Evolutionary conservation across 2,797 vertebrate genomes (phyloP), one percentile per base, ranked within the genome.

Genomic region (Coranthus polyacanthus): DNA sequence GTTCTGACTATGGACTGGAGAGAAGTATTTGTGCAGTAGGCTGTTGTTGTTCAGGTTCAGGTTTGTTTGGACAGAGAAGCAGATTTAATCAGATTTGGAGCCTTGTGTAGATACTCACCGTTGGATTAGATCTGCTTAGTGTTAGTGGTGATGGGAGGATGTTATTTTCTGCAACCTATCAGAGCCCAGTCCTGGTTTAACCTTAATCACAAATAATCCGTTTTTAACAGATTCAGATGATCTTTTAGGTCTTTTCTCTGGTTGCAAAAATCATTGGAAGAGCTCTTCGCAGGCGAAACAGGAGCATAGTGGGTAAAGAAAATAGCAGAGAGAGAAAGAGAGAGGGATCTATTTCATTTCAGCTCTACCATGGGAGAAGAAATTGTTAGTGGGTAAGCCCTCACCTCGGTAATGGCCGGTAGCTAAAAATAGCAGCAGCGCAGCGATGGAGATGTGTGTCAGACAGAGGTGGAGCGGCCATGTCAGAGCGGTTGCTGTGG

Each of bases 391-490:
- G 58, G 72, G 69, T 64, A 75, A 79, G 63, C 62, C 83, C 78
- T 86, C 76, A 66, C 60, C 73, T 70, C 51, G 3, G 64, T 88
- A 82, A 88, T 81, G 80, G 59, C 57, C 68, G 42, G 58, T 26
- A 16, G 61, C 84, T 90, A 84, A 81, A 87, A 86, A 90, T 89
- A 90, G 80, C 66, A 55, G 41, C 73, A 9, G 64, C 75, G 24
- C 17, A 34, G 66, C 76, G 74, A 88, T 22, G 41, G 21, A 78
- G 74, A 75, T 64, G 66, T 49, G 66, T 45, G 69, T 80, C 52
- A 36, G 75, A 38, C 22, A 67, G 68, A 16, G 54, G 36, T 11
- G 32, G 57, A 45, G n/a, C 21, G 64, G 18, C 15, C 41, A 6
- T 17, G 52, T 20, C 2, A 12, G 17, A 17, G 57, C 16, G 17